A percentile compares a stretch with the other conserved stretches of the same genome.
Evolutionary conservation across 2,797 vertebrate species (phyloP).

Genomic region (Oreonectes daqikongensis): DNA sequence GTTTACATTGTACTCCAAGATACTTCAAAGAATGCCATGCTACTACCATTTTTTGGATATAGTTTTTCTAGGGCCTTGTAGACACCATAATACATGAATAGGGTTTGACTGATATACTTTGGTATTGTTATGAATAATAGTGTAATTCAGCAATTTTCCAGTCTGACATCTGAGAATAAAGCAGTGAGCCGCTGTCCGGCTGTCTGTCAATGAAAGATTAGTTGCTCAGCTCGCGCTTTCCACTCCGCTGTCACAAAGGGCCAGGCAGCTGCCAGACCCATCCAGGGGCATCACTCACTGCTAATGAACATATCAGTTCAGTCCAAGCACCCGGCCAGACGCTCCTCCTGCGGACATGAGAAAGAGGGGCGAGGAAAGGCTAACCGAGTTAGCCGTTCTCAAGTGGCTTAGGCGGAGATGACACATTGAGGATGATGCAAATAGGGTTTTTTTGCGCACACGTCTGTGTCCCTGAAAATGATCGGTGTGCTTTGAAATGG

Average conservation of each 20-base stretch:
- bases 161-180: conserved; percentile 47
- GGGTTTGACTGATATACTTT: neutral
- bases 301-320: conserved; percentile 75
- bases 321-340: conserved; percentile 60
- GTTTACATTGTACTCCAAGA: no score
- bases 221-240: conserved; percentile 51
- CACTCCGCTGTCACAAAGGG: conserved; percentile 52
- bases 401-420: conserved; percentile 43
- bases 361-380: conserved; percentile 52
- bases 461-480: conserved; percentile 18
- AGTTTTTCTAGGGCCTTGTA: neutral
- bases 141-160: conserved; percentile 51
- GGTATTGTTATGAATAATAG: conserved; percentile 33
- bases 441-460: conserved; percentile 5
- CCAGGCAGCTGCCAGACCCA: conserved; percentile 56
- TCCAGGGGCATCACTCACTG: conserved; percentile 65
- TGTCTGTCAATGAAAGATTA: conserved; percentile 58
- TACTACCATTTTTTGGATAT: neutral
- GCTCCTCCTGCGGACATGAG: conserved; percentile 48
- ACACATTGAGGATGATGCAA: conserved; percentile 42
- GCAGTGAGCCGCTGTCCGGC: conserved; percentile 44
- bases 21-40: neutral
- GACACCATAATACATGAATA: neutral
- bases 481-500: conserved; percentile 50
- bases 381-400: conserved; percentile 58